phyloP scores from a whole-genome alignment of 1,140 invertebrate species.

The Caenorhabditis remanei region DNA sequence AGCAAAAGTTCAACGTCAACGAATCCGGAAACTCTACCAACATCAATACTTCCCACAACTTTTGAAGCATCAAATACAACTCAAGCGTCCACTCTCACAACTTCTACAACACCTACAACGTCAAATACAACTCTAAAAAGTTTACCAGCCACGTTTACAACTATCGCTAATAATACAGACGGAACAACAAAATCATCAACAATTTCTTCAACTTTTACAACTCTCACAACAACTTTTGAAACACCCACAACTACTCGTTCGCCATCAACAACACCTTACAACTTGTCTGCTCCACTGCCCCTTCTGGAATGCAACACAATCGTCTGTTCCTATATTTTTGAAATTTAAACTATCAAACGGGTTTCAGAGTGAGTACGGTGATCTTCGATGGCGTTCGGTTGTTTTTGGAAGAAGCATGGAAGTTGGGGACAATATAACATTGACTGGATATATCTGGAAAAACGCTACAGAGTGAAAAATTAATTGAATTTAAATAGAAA shows the following conservation, averaged over 20 bases:
- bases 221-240: neutral
- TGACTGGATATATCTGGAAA: neutral
- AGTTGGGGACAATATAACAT: slow-evolving; percentile 12
- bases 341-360: neutral
- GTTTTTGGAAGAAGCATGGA: neutral
- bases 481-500: neutral
- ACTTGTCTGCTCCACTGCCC: neutral
- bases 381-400: neutral
- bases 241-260: neutral
- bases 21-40: neutral
- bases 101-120: neutral
- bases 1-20: too few relatives aligned
- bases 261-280: neutral
- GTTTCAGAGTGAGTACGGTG: neutral
- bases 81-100: neutral
- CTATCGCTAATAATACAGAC: too few relatives aligned
- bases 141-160: too few relatives aligned
- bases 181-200: too few relatives aligned
- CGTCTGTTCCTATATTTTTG: neutral
- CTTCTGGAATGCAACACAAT: neutral
- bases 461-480: neutral
- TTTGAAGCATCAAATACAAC: neutral
- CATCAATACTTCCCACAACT: neutral
- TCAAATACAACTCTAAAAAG: too few relatives aligned
- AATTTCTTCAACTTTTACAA: too few relatives aligned